Conservation (phyloP, 1,140 invertebrate species). For the Sarcophaga bullata region DNA sequence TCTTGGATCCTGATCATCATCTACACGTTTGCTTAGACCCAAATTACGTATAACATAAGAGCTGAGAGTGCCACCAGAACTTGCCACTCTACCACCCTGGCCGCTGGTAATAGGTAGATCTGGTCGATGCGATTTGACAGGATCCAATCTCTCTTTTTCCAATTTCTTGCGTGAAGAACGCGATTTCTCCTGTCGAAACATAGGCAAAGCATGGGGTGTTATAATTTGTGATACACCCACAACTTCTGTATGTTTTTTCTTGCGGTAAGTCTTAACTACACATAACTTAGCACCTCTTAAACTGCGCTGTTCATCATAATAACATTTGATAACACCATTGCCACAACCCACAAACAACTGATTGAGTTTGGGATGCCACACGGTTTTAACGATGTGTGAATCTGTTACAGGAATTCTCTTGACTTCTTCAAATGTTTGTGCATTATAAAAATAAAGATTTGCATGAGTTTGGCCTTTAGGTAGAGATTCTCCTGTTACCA, state of each 20-base stretch:
- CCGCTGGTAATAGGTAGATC: slow-evolving; percentile 93
- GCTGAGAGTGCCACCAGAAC: slow-evolving; percentile 94
- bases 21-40: slow-evolving; percentile 90
- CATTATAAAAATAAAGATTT: slow-evolving; percentile 84
- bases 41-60: slow-evolving; percentile 97
- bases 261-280: slow-evolving; percentile 82
- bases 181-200: slow-evolving; percentile 93
- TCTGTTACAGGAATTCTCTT: slow-evolving; percentile 79
- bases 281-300: slow-evolving; percentile 92
- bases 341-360: slow-evolving; percentile 95
- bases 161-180: slow-evolving; percentile 90
- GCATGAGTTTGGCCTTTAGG: slow-evolving; percentile 77
- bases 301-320: slow-evolving; percentile 88
- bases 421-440: slow-evolving; percentile 80
- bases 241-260: slow-evolving; percentile 85
- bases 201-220: slow-evolving; percentile 94
- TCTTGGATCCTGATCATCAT: slow-evolving; percentile 96
- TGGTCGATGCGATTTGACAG: slow-evolving; percentile 90
- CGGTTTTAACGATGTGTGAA: slow-evolving; percentile 86
- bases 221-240: slow-evolving; percentile 94
- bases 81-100: slow-evolving; percentile 91
- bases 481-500: slow-evolving; percentile 89
- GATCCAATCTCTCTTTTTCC: slow-evolving; percentile 92
- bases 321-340: slow-evolving; percentile 90
- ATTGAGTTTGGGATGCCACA: slow-evolving; percentile 98